phyloP scores from a whole-genome alignment of 2,113 vertebrate species.

The Oceanites oceanicus region DNA sequence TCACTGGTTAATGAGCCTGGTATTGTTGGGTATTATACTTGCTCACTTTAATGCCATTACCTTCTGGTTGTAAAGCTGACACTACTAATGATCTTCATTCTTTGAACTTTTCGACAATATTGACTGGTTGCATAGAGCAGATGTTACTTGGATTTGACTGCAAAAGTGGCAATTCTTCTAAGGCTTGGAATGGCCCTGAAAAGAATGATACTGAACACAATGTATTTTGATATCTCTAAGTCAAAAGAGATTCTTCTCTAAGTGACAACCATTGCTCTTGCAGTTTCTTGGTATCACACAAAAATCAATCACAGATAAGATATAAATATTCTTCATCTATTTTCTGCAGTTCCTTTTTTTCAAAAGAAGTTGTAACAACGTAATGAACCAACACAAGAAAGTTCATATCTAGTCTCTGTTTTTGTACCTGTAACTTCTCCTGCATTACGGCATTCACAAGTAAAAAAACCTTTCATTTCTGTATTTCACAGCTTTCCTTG shows the following conservation, averaged over 20 bases:
- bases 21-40: conserved; percentile 89
- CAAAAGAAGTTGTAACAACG: accelerated
- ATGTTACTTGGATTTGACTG: conserved; percentile 87
- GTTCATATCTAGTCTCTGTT: accelerated
- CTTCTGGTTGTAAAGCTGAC: conserved; percentile 97
- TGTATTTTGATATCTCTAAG: conserved; percentile 59
- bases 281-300: neutral
- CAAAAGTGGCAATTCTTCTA: conserved; percentile 54
- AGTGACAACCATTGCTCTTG: neutral
- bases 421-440: neutral
- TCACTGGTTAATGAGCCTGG: conserved; percentile 97
- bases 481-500: neutral
- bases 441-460: neutral
- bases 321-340: neutral
- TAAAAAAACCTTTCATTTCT: neutral
- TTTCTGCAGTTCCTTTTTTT: neutral
- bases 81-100: conserved; percentile 91
- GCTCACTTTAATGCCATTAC: conserved; percentile 91
- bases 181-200: conserved; percentile 11
- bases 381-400: neutral
- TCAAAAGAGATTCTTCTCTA: neutral
- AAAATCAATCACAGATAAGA: neutral
- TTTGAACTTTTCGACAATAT: conserved; percentile 98
- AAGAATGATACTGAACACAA: conserved; percentile 32
- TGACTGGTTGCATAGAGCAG: conserved; percentile 95